Conservation (phyloP, 1,140 invertebrate species). For the Heliconius eleuchia region DNA sequence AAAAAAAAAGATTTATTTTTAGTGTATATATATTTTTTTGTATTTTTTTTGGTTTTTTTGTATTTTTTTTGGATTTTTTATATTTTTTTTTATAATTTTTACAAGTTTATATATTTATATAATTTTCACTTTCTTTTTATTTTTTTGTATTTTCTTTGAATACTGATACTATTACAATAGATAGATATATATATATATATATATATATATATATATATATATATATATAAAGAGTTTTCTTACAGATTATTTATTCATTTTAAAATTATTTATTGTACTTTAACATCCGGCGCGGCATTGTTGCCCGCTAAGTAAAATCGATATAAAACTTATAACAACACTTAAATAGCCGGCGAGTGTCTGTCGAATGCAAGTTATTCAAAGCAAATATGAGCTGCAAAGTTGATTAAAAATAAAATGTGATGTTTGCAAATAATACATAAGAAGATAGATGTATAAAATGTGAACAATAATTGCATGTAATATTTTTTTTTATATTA, state of each 20-base stretch:
- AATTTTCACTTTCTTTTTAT: conserved; percentile 39
- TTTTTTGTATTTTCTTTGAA: conserved; percentile 52
- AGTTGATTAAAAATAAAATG: not conserved
- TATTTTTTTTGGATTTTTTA: conserved; percentile 52
- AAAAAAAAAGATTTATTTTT: conserved; percentile 51
- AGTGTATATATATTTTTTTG: conserved; percentile 43
- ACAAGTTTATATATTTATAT: conserved; percentile 50
- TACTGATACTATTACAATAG: conserved; percentile 55
- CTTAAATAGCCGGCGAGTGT: conserved; percentile 61
- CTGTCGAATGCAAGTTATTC: conserved; percentile 47
- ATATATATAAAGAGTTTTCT: conserved; percentile 60
- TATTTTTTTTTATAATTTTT: conserved; percentile 54
- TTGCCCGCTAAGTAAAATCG: conserved; percentile 69
- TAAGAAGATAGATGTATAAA: not conserved
- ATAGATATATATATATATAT: too few species aligned
- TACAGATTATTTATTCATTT: conserved; percentile 64
- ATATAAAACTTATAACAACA: conserved; percentile 70
- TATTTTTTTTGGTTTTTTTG: conserved; percentile 30
- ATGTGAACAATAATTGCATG: not conserved
- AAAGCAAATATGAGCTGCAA: conserved; percentile 40
- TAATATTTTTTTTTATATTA: not conserved
- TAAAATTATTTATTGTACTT: conserved; percentile 77
- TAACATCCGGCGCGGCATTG: conserved; percentile 58
- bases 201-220: too few species aligned
- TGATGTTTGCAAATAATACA: conserved; percentile 6